Evolutionary conservation across 2,888 invertebrate species (phyloP).

Genomic region (Rhodophaea formosa): DNA sequence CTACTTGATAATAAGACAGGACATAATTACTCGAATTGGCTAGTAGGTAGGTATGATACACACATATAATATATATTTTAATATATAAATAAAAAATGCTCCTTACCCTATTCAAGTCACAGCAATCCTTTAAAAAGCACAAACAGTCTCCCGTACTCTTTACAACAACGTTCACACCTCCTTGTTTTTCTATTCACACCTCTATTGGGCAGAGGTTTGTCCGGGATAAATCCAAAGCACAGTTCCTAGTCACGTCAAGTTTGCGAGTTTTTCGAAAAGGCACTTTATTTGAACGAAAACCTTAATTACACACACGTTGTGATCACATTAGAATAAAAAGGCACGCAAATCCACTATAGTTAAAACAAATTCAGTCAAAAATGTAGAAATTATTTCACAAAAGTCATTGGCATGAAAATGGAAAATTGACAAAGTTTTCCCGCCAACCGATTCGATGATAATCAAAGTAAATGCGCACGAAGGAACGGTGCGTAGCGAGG

Average conservation of each 20-base stretch:
- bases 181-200: conserved; percentile 41
- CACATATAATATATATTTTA: too few relatives aligned
- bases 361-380: background rate
- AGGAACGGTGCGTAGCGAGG: conserved; percentile 30
- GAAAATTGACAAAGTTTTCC: conserved; percentile 40
- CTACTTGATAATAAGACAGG: background rate
- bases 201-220: conserved; percentile 28
- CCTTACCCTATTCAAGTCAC: conserved; percentile 1
- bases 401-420: background rate
- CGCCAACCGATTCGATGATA: conserved; percentile 56
- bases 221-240: conserved; percentile 45
- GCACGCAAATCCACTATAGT: background rate
- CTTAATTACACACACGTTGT: background rate
- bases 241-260: conserved; percentile 15
- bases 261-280: background rate
- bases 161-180: conserved; percentile 31
- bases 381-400: background rate
- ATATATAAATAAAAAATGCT: background rate
- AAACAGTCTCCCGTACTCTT: conserved; percentile 9
- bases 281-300: background rate
- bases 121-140: conserved; percentile 7
- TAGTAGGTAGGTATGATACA: background rate
- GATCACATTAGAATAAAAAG: background rate
- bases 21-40: background rate
- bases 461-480: conserved; percentile 30